Evolutionary conservation across 1,140 invertebrate species (phyloP), one percentile per base, ranked within the genome.

Genomic region (Drosophila funebris): DNA sequence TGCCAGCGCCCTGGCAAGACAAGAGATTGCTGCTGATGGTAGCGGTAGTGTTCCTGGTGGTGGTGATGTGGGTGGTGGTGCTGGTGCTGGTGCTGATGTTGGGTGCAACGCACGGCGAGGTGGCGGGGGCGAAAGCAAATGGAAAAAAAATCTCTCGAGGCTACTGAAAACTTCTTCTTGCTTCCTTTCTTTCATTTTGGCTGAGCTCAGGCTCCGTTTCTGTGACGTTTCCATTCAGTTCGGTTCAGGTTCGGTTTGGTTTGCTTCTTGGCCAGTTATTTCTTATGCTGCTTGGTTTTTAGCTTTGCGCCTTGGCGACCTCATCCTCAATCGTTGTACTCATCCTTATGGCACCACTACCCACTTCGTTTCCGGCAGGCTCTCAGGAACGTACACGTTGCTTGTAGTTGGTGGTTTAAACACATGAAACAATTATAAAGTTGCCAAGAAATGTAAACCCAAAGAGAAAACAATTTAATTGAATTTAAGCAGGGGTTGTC

Each of bases 341-440:
- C 64, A 48, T 53, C 24, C 54, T 36, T 36, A 20, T 36, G 18
- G 4, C n/a, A n/a, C 46, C 22, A 29, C 13, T 29, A 9, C 46
- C 46, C 9, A 13, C n/a, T 8, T 20, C 4, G 16, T 20, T 50
- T 29, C n/a, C n/a, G 46, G 46, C 46, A n/a, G 27, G 52, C 18
- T 18, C 33, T 37, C 31, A 41, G 36, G 37, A 56, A 8, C 60
- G 60, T 46, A 43, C 14, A 50, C 52, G 62, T 33, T 53, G 57
- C 20, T 58, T 18, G 62, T 76, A 67, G 71, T 74, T 74, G 61
- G 71, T 82, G 82, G 82, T 78, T 87, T 87, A 87, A 87, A 88
- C 83, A 88, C 83, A 87, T 87, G 83, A 87, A 87, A 87, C 82
- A 87, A 87, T 87, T 87, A 87, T 87, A 87, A 87, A 87, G 82